phyloP scores from a whole-genome alignment of 2,888 invertebrate species.

The Amorpha juglandis region DNA sequence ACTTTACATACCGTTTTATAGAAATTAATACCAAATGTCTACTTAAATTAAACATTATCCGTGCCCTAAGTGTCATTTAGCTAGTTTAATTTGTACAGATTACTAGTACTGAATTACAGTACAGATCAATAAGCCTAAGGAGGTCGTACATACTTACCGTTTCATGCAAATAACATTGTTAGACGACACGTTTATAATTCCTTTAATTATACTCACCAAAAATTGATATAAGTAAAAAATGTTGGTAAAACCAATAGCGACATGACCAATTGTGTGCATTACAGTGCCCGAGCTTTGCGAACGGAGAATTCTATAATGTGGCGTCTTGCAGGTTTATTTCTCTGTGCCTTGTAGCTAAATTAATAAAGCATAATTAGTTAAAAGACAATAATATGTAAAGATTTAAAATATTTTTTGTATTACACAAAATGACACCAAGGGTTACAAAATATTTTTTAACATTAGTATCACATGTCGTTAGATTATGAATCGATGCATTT shows the following conservation, averaged over 20 bases:
- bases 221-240: no score
- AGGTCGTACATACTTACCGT: no score
- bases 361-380: not conserved
- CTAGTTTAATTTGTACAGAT: not conserved
- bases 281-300: not conserved
- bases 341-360: slow-evolving; percentile 1
- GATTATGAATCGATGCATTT: slow-evolving; percentile 9
- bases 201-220: no score
- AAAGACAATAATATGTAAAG: slow-evolving; percentile 16
- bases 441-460: slow-evolving; percentile 10
- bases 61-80: slow-evolving; percentile 18
- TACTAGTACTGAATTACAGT: not conserved
- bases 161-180: no score
- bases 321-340: not conserved
- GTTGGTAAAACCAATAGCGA: no score
- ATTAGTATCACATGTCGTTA: not conserved
- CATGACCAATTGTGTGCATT: not conserved
- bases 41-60: not conserved
- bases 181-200: no score
- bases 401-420: not conserved
- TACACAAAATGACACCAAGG: slow-evolving; percentile 13
- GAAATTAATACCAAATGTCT: not conserved
- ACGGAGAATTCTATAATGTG: not conserved
- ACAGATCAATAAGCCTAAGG: not conserved
- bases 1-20: slow-evolving; percentile 1